Evolutionary conservation across 2,797 vertebrate species (phyloP), one percentile per base, ranked within the genome.

Genomic region (Alcedo quadribrachys): DNA sequence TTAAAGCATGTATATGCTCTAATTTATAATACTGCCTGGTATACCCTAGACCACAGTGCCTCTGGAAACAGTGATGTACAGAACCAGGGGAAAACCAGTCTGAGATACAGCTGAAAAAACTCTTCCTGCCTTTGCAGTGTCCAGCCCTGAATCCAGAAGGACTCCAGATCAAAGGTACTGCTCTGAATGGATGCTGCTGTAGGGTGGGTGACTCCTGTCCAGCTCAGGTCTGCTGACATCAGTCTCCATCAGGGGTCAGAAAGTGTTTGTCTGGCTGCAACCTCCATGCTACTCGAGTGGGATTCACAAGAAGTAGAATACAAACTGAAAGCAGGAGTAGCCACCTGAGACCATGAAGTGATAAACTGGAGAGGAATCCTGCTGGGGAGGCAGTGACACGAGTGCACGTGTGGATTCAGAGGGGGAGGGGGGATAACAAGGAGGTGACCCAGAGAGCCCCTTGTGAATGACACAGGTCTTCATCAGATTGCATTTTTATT

Each of bases 21-120:
- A 70, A 95, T 95, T 94, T 93, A 92, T 95, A 74, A 42, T 30
- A 6, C 57, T 76, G 55, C 54, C 48, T 76, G 25, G 21, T 67
- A 57, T 37, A 37, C 54, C n/a, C 42, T 4, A 9, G 50, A 48
- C 46, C 10, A 1, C 9, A 24, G 43, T 17, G 60, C 60, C 6
- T 73, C 73, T 69, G 48, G 87, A 22, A 62, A 48, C 8, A 9
- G 69, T 7, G 60, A 53, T 21, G 33, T 32, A 33, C 4, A 45
- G 76, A 86, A 76, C 9, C 77, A 48, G 68, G 82, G 32, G 73
- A 77, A 87, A 93, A 82, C 2, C 55, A 69, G 45, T 2, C 24
- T 54, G 50, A 67, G 22, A 50, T 11, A 13, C 16, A 6, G 42
- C 33, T 66, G 46, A 18, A 61, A 75, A 75, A 33, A 15, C 28